These are phyloP conservation scores for Cinclus cinclus DNA, from an alignment of 2,113 vertebrate genomes.

Conservation along the genomic window DNA sequence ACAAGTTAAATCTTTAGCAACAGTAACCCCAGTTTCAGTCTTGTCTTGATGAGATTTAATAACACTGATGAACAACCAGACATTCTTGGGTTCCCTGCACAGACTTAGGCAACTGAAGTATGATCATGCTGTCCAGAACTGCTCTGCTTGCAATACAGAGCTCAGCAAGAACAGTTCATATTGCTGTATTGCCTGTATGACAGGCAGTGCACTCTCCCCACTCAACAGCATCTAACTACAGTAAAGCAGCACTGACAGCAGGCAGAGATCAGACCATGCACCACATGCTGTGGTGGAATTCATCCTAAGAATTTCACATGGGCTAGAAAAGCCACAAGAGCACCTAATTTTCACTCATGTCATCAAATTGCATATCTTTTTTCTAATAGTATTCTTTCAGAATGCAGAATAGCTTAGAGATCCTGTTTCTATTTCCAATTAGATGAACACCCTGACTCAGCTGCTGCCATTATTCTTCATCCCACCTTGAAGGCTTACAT, in stretches of 20 bases:
- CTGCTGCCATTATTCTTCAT: background rate
- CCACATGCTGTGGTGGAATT: background rate
- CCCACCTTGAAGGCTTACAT: background rate
- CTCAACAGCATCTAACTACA: background rate
- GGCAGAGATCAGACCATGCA: background rate
- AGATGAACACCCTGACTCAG: background rate
- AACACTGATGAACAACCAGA: background rate
- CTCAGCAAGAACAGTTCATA: background rate
- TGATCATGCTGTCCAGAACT: background rate
- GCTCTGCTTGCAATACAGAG: background rate
- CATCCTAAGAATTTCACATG: background rate
- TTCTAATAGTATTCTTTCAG: background rate
- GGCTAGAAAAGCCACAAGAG: background rate
- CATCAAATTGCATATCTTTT: accelerated
- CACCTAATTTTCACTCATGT: background rate
- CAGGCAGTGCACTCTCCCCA: background rate
- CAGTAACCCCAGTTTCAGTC: background rate
- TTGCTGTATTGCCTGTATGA: background rate
- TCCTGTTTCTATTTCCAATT: background rate
- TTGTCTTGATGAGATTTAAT: background rate
- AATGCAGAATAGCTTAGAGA: background rate
- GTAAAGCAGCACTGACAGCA: background rate
- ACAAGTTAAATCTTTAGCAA: background rate
- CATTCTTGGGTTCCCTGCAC: background rate
- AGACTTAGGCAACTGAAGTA: background rate